Base-by-base conservation (phyloP, 2,797 vertebrate genomes). In the Pseudocheirus occidentalis region DNA sequence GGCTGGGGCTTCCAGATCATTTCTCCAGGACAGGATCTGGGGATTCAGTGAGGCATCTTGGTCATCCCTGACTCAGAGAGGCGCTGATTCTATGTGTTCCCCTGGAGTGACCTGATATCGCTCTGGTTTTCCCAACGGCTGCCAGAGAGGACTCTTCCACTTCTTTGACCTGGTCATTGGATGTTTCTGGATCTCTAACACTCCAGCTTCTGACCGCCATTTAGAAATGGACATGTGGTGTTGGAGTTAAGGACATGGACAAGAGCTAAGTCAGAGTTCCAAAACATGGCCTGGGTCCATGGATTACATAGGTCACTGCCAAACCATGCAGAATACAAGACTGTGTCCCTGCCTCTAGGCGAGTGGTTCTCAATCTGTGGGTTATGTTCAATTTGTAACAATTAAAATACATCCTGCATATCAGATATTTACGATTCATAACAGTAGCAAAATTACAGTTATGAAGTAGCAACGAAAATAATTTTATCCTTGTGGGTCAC, bases 271-370 rank as follows among this genome's bases (percentile, higher is more conserved):
- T 21, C 46, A 87, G 95, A 90, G 31, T 50, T 90, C 91, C 92
- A 50, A 89, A 92, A 89, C 55, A 90, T 55, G 9, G 24, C 11
- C 0, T 10, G 46, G 50, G 81, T 13, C 40, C 3, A 0, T 0
- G 14, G 73, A 1, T 3, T 1, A 11, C 0, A 11, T 29, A 59
- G n/a, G 16, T 29, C 24, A 21, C n/a, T 91, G 57, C 34, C 0
- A 0, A 13, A 3, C 1, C 62, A 11, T n/a, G 90, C n/a, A 93
- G 40, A 28, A 50, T 0, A 0, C 3, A 12, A 34, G 46, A 27
- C 0, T 57, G 55, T 55, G 55, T 18, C 0, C 18, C 1, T 46
- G 21, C 0, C 54, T 58, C 53, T 27, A 40, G 55, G 92, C 16
- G 4, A 52, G 52, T 5, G 3, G 52, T 52, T 52, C 52, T 52